Base-by-base conservation (phyloP, 2,113 vertebrate species). In the Cyprinus carpio region DNA sequence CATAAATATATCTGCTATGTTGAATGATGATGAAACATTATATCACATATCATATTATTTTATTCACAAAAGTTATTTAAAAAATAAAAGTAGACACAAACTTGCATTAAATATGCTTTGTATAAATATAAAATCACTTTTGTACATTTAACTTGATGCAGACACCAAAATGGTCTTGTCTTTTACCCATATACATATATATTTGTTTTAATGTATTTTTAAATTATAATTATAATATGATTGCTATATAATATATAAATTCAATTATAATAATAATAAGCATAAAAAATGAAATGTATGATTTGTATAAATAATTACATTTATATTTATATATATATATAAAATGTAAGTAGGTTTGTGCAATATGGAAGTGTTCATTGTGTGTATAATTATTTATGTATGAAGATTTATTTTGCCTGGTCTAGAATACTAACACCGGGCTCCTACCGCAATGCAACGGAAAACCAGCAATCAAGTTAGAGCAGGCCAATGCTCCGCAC, bases 381-480 rank as follows among this genome's bases (percentile, higher is more conserved):
- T 58, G 54, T 23, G 51, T 18, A 54, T 54, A 6, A 31, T 64
- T 64, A 5, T 65, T 65, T 34, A 69, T 34, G 37, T 0, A 72
- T 43, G 34, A 11, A 11, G 20, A 43, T 43, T n/a, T 43, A 0
- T 12, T 72, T n/a, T 13, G 23, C 12, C 13, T 64, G 2, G 43
- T 64, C 58, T 67, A 13, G 2, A 51, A 67, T 31, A 46, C 11
- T 67, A 81, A 46, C 16, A 31, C 1, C 31, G 8, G 77, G n/a
- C 0, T 64, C 7, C 77, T 37, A 34, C 31, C 80, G n/a, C 23
- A 76, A 83, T 65, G 12, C 13, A 75, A 62, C 20, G 29, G 58
- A 81, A 13, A n/a, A 51, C 12, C 7, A 54, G 46, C 10, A 82
- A 87, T 93, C 93, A 93, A 91, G 93, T 93, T 89, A 58, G 88